These are phyloP conservation scores for Scelioninae gen. 2 DNA, from an alignment of 2,888 invertebrate species.

Conservation along the genomic window DNA sequence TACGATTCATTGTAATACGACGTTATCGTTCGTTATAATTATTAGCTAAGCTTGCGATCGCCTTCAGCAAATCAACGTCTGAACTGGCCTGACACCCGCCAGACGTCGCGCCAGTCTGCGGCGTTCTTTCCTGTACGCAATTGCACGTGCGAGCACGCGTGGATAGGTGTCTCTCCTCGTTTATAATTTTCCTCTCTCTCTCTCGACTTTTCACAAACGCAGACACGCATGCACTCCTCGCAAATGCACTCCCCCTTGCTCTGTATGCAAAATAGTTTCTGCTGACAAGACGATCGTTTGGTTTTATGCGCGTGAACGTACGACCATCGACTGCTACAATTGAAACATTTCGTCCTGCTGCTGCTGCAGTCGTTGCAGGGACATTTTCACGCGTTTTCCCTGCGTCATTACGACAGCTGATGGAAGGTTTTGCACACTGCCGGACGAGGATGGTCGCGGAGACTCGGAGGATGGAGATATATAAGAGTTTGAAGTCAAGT, in stretches of 20 bases:
- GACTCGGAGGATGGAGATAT: slow-evolving; percentile 74
- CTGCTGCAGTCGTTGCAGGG: slow-evolving; percentile 87
- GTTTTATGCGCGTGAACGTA: slow-evolving; percentile 42
- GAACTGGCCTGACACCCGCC: neutral
- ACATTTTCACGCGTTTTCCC: slow-evolving; percentile 86
- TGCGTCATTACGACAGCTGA: slow-evolving; percentile 85
- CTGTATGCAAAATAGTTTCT: too few species aligned
- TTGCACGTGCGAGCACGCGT: too few species aligned
- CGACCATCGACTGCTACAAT: slow-evolving; percentile 82
- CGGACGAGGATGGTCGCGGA: slow-evolving; percentile 77
- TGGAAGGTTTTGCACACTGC: slow-evolving; percentile 75
- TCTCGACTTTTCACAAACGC: too few species aligned
- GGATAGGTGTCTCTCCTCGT: too few species aligned
- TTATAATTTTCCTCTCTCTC: too few species aligned
- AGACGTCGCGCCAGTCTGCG: neutral
- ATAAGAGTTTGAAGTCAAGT: slow-evolving; percentile 73
- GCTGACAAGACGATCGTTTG: slow-evolving; percentile 20
- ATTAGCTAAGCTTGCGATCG: slow-evolving; percentile 30
- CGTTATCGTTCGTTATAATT: too few species aligned
- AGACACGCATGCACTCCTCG: too few species aligned
- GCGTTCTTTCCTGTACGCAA: too few species aligned
- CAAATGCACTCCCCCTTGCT: too few species aligned
- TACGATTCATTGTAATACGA: slow-evolving; percentile 53
- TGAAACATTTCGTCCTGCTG: slow-evolving; percentile 94
- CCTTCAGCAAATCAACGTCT: neutral